Evolutionary conservation across 2,113 vertebrate genomes (phyloP).

Genomic region (Neotoma lepida): DNA sequence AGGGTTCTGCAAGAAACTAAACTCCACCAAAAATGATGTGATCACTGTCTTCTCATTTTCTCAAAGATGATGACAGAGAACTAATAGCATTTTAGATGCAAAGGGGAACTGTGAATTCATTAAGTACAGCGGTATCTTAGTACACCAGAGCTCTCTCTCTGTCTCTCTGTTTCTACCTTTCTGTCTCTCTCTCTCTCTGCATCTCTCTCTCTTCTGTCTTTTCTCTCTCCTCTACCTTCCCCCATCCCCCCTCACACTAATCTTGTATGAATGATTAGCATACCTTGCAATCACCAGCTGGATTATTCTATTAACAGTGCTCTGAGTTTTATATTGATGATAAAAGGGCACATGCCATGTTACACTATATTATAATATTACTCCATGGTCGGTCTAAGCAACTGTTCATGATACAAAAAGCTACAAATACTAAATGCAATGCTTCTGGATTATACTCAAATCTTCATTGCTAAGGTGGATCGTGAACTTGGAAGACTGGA

Average conservation of each 20-base stretch:
- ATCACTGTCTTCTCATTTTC: slow-evolving; percentile 22
- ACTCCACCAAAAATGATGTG: slow-evolving; percentile 21
- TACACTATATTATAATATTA: background rate
- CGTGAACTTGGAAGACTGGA: background rate
- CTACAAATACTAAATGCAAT: background rate
- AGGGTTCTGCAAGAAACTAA: background rate
- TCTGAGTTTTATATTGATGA: background rate
- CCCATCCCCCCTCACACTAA: background rate
- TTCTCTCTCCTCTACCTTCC: background rate
- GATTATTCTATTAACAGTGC: background rate
- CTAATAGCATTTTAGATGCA: background rate
- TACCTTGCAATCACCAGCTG: background rate
- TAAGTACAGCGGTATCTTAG: background rate
- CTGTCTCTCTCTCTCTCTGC: background rate
- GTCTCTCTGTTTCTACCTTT: background rate
- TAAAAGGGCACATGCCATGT: background rate
- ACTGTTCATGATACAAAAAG: background rate
- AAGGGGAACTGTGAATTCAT: background rate
- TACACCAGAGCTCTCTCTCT: background rate
- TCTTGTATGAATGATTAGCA: background rate
- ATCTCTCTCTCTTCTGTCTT: background rate
- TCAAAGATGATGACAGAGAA: background rate
- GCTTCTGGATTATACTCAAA: background rate
- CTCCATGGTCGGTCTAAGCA: background rate
- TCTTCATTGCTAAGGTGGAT: background rate